Base-by-base conservation (phyloP, 2,113 vertebrate species). In the Turnix velox region DNA sequence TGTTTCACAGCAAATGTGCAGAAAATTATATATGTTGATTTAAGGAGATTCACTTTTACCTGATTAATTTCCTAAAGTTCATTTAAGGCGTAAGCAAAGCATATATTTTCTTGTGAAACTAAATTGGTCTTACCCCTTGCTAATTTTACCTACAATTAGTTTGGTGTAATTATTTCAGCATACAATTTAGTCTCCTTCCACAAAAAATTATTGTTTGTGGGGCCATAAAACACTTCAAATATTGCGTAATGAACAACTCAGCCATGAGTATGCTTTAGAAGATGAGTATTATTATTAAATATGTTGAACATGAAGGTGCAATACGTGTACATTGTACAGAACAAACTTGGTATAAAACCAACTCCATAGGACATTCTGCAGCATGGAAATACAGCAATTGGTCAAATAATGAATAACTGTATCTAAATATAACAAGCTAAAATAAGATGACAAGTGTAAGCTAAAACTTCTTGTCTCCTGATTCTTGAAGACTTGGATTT, bases 131-230 rank as follows among this genome's bases (percentile, higher is more conserved):
- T 71, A 96, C 96, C 95, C 82, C 68, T 97, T 17, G 28, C 96
- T 97, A 97, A 97, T 98, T 98, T 97, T 96, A 85, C 94, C 96
- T 97, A 96, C 95, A 96, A 97, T 97, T 97, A 98, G 95, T 97
- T 97, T 94, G 96, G 93, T 96, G 95, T 97, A 98, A 98, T 98
- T 97, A 97, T 97, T 84, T 63, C 94, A 94, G 95, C 88, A 91
- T 93, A 97, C 93, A 96, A 96, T 97, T 96, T 91, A 95, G 95
- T 95, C 86, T 94, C 94, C 96, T 97, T 97, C 96, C 88, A 97
- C 94, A 95, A 97, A 97, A 97, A 95, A 97, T 93, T 97, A 97
- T 97, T 97, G 95, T 97, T 97, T 95, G 72, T 2, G 33, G 67
- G 93, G 94, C 96, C 95, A 97, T 97, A 97, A 97, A 97, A 97